A percentile compares a stretch with the other conserved stretches of the same genome.
These are phyloP conservation scores for Henricia sp. DNA, from an alignment of 53 echinoderm and acorn worm genomes.

Conservation along the genomic window DNA sequence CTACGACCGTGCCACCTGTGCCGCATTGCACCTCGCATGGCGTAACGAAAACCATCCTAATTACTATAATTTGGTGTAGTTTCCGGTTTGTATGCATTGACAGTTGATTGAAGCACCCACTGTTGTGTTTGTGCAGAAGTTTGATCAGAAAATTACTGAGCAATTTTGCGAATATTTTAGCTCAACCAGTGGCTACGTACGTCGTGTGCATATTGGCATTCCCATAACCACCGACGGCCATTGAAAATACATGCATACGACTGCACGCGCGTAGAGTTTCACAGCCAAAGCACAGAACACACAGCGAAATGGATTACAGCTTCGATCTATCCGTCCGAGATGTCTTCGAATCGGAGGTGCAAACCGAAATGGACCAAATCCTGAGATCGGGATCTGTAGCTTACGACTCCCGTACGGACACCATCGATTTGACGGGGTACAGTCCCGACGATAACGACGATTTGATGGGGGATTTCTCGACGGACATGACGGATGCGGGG, in stretches of 20 bases:
- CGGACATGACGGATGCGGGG: not conserved
- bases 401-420: conserved; percentile 68
- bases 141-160: conserved; percentile 5
- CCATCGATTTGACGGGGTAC: conserved; percentile 40
- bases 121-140: conserved; percentile 28
- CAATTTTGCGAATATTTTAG: conserved; percentile 8
- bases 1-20: conserved; percentile 66
- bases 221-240: conserved; percentile 24
- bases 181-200: not conserved
- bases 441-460: conserved; percentile 33
- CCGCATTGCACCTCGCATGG: not conserved
- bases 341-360: conserved; percentile 92
- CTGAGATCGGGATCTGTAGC: conserved; percentile 83
- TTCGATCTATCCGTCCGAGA: conserved; percentile 89
- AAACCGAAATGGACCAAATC: conserved; percentile 93
- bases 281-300: not conserved
- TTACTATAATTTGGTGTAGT: not conserved
- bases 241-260: conserved; percentile 19
- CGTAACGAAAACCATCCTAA: not conserved
- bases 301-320: conserved; percentile 74
- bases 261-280: not conserved
- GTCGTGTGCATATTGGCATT: conserved; percentile 13
- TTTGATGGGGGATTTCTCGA: conserved; percentile 11
- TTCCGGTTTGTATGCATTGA: conserved; percentile 31
- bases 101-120: conserved; percentile 18